Evolutionary conservation across 2,888 invertebrate species (phyloP).

Genomic region (Cordilura impudica): DNA sequence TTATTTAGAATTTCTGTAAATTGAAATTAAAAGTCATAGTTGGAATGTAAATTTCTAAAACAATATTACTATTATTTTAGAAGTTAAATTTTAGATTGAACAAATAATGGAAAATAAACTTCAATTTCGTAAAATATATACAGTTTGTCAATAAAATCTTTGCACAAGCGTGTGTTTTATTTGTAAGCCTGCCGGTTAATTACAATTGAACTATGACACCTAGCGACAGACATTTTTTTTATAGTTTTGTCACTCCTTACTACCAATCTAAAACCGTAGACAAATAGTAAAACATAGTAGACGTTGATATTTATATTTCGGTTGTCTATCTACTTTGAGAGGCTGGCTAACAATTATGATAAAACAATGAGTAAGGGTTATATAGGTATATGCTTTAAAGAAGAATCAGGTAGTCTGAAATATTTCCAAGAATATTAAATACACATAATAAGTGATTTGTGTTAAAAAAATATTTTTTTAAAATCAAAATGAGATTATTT

Average conservation of each 20-base stretch:
- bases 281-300: background rate
- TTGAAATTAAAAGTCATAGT: no score
- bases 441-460: no score
- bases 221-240: background rate
- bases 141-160: no score
- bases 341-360: background rate
- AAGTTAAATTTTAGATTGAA: no score
- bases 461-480: background rate
- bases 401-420: conserved; percentile 7
- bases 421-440: background rate
- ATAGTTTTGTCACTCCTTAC: background rate
- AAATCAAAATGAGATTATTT: background rate
- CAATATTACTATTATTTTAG: no score
- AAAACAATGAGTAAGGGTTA: background rate
- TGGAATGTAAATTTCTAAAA: no score
- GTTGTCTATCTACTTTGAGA: conserved; percentile 5
- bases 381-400: background rate
- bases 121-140: no score
- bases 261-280: background rate
- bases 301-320: background rate
- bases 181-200: background rate
- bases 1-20: no score
- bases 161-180: background rate
- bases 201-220: conserved; percentile 7
- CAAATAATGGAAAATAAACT: no score